These are phyloP conservation scores for Hydriomena furcata DNA, from an alignment of 2,888 invertebrate species.

Conservation along the genomic window DNA sequence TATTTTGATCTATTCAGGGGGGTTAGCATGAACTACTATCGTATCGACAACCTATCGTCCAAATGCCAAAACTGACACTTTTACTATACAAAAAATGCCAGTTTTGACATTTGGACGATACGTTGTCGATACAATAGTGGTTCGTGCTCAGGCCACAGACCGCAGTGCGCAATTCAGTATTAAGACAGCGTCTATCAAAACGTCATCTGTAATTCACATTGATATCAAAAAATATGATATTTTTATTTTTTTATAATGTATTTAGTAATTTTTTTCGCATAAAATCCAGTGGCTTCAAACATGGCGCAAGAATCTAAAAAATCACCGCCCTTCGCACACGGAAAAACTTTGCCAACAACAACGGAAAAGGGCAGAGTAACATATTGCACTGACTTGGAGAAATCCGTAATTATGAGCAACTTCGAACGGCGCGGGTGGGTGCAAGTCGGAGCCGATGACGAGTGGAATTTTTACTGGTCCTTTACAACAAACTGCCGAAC, in stretches of 20 bases:
- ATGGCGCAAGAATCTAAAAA: slow-evolving; percentile 50
- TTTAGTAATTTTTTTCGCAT: slow-evolving; percentile 23
- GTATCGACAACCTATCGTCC: too few species aligned
- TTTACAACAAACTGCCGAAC: slow-evolving; percentile 95
- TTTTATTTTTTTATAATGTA: slow-evolving; percentile 30
- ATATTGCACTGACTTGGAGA: slow-evolving; percentile 94
- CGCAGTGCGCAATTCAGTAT: not conserved
- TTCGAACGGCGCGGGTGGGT: slow-evolving; percentile 96
- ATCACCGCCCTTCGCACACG: slow-evolving; percentile 39
- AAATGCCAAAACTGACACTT: too few species aligned
- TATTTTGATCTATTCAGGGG: not conserved
- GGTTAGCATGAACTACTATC: too few species aligned
- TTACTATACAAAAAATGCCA: too few species aligned
- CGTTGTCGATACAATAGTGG: too few species aligned
- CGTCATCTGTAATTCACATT: not conserved
- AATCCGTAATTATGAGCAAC: slow-evolving; percentile 95
- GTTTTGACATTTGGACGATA: too few species aligned
- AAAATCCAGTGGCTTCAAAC: slow-evolving; percentile 6
- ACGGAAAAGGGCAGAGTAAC: slow-evolving; percentile 56
- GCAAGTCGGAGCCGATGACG: slow-evolving; percentile 93
- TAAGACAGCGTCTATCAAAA: too few species aligned
- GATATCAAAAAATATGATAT: not conserved
- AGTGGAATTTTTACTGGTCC: slow-evolving; percentile 99
- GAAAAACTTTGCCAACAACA: slow-evolving; percentile 40
- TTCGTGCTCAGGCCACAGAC: too few species aligned